A percentile compares a stretch with the other conserved stretches of the same genome.
phyloP scores from a whole-genome alignment of 2,888 invertebrate species.

The Leptopilina drosophilae region DNA sequence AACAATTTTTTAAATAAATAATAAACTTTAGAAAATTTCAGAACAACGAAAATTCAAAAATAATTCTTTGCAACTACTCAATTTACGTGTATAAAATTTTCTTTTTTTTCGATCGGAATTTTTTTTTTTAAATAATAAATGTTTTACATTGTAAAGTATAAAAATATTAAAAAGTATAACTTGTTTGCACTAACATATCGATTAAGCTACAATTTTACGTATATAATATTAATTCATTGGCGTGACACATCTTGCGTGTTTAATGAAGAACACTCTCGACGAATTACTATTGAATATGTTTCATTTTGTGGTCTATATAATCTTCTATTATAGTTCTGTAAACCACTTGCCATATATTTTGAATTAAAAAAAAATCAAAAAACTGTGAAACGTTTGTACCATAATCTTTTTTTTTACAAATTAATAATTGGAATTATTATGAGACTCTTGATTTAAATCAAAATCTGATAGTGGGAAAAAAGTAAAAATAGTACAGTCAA shows the following conservation, averaged over 20 bases:
- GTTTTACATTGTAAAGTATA: not conserved
- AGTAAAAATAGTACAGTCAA: too few species aligned
- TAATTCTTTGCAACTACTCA: too few species aligned
- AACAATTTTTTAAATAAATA: too few species aligned
- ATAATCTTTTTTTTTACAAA: not conserved
- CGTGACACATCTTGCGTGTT: conserved; percentile 36
- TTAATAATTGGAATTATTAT: too few species aligned
- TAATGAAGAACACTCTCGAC: not conserved
- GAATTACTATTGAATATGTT: conserved; percentile 24
- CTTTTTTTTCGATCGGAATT: not conserved
- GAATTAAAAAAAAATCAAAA: not conserved
- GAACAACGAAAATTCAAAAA: too few species aligned
- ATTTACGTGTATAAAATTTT: too few species aligned
- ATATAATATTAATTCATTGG: conserved; percentile 14
- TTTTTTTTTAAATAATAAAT: not conserved
- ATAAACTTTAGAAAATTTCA: too few species aligned
- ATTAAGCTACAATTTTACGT: not conserved
- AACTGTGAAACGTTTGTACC: not conserved
- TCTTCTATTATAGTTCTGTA: not conserved
- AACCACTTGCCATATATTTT: not conserved
- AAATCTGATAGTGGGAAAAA: too few species aligned
- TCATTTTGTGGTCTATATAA: not conserved
- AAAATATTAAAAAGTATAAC: not conserved
- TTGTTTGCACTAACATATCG: conserved; percentile 13
- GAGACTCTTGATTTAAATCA: too few species aligned